phyloP scores from a whole-genome alignment of 2,888 invertebrate species.

The Trichogramma evanescens region DNA sequence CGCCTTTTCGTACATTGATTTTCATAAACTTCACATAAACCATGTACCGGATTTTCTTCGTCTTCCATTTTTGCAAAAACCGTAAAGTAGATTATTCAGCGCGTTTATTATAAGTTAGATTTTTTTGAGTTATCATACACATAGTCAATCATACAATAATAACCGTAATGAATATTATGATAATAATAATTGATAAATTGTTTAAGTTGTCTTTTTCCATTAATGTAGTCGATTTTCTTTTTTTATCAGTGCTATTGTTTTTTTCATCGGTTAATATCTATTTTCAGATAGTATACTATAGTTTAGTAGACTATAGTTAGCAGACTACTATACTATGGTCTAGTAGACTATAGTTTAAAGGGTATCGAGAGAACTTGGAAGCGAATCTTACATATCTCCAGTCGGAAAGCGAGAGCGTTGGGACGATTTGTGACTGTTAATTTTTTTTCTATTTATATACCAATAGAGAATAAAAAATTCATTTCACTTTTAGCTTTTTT shows the following conservation, averaged over 20 bases:
- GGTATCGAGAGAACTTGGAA: slow-evolving; percentile 44
- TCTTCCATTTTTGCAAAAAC: slow-evolving; percentile 27
- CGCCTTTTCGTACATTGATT: background rate
- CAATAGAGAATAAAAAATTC: slow-evolving; percentile 8
- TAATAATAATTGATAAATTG: slow-evolving; percentile 23
- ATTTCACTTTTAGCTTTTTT: slow-evolving; percentile 1
- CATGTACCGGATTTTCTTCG: slow-evolving; percentile 41
- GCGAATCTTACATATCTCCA: slow-evolving; percentile 38
- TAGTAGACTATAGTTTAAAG: slow-evolving; percentile 45
- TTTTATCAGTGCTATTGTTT: slow-evolving; percentile 11
- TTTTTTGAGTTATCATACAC: slow-evolving; percentile 22
- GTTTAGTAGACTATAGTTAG: slow-evolving; percentile 42
- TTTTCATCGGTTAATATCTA: slow-evolving; percentile 42
- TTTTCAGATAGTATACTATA: slow-evolving; percentile 29
- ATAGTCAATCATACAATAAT: slow-evolving; percentile 26
- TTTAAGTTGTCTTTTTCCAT: slow-evolving; percentile 17
- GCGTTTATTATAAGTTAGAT: slow-evolving; percentile 24
- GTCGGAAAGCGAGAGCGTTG: slow-evolving; percentile 23
- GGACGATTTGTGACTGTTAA: slow-evolving; percentile 16
- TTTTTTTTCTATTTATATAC: slow-evolving; percentile 16
- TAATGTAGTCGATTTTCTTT: slow-evolving; percentile 38
- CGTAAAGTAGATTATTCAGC: slow-evolving; percentile 38
- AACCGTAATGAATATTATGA: slow-evolving; percentile 28
- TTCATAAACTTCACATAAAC: slow-evolving; percentile 23
- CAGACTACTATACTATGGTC: slow-evolving; percentile 33